Conservation (phyloP, 2,113 vertebrate genomes). For the Grammomys surdaster region DNA sequence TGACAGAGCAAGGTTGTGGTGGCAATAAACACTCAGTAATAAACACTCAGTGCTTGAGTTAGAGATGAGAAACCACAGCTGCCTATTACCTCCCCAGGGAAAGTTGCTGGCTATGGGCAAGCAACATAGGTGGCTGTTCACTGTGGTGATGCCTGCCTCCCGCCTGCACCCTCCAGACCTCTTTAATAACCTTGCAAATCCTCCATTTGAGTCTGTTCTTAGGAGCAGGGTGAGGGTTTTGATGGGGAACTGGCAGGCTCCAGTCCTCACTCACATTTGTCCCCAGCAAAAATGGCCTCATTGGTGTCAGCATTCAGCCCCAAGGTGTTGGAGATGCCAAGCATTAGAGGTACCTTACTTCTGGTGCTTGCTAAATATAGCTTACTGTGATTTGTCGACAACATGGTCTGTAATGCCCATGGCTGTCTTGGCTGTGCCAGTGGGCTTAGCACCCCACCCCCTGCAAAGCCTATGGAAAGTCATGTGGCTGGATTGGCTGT, state of each 20-base stretch:
- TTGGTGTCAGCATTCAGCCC: background rate
- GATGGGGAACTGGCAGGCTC: background rate
- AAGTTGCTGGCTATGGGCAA: background rate
- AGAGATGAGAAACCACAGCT: background rate
- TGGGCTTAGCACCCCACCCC: background rate
- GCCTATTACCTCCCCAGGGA: background rate
- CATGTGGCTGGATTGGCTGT: background rate
- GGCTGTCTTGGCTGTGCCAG: accelerated
- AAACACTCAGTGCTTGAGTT: background rate
- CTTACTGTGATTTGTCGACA: background rate
- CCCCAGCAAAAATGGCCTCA: background rate
- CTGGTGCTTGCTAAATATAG: background rate
- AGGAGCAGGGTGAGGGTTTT: background rate
- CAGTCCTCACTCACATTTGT: background rate
- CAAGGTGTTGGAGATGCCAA: no score
- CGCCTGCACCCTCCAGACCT: no score
- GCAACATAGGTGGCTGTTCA: background rate
- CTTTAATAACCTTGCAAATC: accelerated
- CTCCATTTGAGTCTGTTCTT: background rate
- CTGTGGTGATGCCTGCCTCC: background rate
- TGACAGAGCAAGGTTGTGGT: background rate
- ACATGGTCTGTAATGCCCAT: accelerated
- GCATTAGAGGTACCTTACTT: background rate
- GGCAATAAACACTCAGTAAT: background rate
- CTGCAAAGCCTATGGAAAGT: background rate